Conservation (phyloP, 2,113 vertebrate species). For the Serilophus lunatus region DNA sequence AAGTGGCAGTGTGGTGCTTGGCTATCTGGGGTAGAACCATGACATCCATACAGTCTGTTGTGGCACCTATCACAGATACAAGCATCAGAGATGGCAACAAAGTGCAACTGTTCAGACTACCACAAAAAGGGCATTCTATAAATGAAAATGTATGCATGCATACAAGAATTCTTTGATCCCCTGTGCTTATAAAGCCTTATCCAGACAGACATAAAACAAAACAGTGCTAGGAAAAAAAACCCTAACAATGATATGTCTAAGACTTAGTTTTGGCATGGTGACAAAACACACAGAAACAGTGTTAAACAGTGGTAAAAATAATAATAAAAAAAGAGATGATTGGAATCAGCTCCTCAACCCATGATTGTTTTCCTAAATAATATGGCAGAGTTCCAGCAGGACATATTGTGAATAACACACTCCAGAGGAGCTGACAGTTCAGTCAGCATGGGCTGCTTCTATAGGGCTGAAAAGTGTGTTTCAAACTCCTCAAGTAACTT, state of each 20-base stretch:
- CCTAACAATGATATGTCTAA: not conserved
- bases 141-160: not conserved
- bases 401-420: not conserved
- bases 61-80: not conserved
- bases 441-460: not conserved
- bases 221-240: not conserved
- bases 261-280: not conserved
- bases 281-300: not conserved
- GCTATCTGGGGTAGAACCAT: not conserved
- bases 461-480: not conserved
- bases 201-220: not conserved
- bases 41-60: not conserved
- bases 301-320: not conserved
- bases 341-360: not conserved
- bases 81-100: not conserved
- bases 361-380: not conserved
- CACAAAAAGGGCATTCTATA: not conserved
- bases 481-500: not conserved
- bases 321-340: not conserved
- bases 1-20: fast-evolving
- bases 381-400: not conserved
- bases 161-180: not conserved
- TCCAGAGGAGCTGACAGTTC: not conserved
- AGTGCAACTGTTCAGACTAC: not conserved
- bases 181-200: not conserved